Evolutionary conservation across 2,113 vertebrate genomes (phyloP), one percentile per base, ranked within the genome.

Genomic region (Xenotilapia leptura): DNA sequence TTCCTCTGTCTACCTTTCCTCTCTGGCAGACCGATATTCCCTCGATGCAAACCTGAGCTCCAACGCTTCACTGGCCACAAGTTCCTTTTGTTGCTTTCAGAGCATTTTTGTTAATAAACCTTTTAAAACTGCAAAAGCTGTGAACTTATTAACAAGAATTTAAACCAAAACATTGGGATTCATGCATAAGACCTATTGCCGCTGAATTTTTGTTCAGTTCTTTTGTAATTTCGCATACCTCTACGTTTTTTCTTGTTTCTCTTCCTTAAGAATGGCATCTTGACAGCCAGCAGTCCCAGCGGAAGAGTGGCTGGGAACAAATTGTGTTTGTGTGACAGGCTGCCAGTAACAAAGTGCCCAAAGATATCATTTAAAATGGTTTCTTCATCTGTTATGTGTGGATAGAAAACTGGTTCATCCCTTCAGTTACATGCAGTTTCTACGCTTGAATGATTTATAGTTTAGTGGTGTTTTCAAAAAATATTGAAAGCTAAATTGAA

Each of bases 61-160:
- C 23, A 28, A 0, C 6, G 6, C 23, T 47, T 47, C 40, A 45
- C 21, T 42, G 62, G 62, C n/a, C 36, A 42, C n/a, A 70, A 42
- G 7, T 1, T 42, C 36, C 12, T 70, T 40, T 23, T 15, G 65
- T 23, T 70, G 21, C 4, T 45, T 73, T 15, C 38, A 26, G 5
- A 26, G 21, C 38, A 73, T 15, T 45, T 23, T 15, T 73, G 3
- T 45, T 10, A 23, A 45, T 26, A 73, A 45, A 73, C 7, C 21
- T 45, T 17, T 42, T 73, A 45, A 45, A 45, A 73, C 13, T 45
- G 8, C 36, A 40, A 42, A 26, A 42, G 17, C 65, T 70, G 7
- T 70, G 31, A 36, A 36, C 60, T 65, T n/a, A n/a, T 65, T 38
- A 65, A 65, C 31, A 65, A 65, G 60, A 65, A 65, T n/a, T 38